These are phyloP conservation scores for Thripadectes ignobilis DNA, from an alignment of 2,797 vertebrate genomes.

Conservation along the genomic window DNA sequence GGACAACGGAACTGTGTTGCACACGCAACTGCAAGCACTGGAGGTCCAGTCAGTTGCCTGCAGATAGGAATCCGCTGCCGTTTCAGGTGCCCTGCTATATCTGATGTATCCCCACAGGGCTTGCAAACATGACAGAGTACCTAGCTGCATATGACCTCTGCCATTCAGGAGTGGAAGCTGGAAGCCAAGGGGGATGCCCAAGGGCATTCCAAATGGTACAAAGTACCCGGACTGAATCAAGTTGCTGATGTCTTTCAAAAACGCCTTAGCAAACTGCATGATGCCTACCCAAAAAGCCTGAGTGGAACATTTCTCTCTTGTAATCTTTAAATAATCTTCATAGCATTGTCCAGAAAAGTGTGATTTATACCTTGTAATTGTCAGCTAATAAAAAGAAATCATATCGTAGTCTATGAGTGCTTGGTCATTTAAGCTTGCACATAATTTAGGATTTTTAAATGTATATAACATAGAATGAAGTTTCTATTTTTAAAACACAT, in stretches of 20 bases:
- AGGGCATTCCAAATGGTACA: background rate
- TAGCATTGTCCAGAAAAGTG: background rate
- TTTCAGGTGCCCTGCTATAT: background rate
- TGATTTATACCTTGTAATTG: background rate
- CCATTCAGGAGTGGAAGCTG: background rate
- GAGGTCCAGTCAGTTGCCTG: background rate
- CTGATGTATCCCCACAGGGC: background rate
- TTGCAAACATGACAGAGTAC: background rate
- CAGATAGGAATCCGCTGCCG: background rate
- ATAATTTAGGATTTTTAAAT: slow-evolving; percentile 36
- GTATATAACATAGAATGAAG: background rate
- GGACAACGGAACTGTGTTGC: background rate
- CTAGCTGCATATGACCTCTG: slow-evolving; percentile 1
- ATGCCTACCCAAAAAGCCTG: background rate
- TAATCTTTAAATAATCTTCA: background rate
- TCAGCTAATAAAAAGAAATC: background rate
- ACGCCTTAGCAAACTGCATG: background rate
- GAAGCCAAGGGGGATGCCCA: background rate
- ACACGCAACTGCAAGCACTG: background rate
- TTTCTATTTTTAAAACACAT: background rate
- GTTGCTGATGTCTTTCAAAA: background rate
- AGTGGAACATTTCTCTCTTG: background rate
- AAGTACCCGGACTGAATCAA: background rate
- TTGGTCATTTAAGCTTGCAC: background rate
- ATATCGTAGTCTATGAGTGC: background rate